These are phyloP conservation scores for Coregonus clupeaformis DNA, from an alignment of 2,113 vertebrate genomes.

Conservation along the genomic window DNA sequence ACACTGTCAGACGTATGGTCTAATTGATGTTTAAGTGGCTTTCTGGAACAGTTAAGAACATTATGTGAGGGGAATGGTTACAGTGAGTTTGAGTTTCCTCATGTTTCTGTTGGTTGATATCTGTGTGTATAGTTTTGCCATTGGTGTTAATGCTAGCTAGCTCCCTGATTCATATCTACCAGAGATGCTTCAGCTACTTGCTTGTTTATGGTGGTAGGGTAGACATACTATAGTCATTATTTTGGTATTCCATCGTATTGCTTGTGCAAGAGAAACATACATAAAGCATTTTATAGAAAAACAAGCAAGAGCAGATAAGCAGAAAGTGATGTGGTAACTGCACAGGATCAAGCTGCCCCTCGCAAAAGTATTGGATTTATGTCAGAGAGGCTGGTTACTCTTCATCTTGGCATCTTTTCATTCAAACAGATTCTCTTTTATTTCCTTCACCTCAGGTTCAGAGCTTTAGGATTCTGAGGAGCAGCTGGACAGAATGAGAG, in stretches of 20 bases:
- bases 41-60: slow-evolving; percentile 46
- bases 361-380: slow-evolving; percentile 5
- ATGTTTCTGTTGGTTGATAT: slow-evolving; percentile 29
- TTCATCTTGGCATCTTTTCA: neutral
- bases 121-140: neutral
- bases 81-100: slow-evolving; percentile 2
- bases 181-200: neutral
- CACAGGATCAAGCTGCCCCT: slow-evolving; percentile 7
- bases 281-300: neutral
- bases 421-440: neutral
- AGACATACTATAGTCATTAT: neutral
- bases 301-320: slow-evolving; percentile 18
- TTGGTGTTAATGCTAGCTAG: slow-evolving; percentile 4
- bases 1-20: slow-evolving; percentile 57
- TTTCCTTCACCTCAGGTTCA: slow-evolving; percentile 14
- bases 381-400: neutral
- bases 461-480: slow-evolving; percentile 19
- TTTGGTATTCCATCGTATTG: neutral
- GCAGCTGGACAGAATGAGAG: slow-evolving; percentile 22
- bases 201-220: neutral
- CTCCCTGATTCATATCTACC: neutral
- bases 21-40: slow-evolving; percentile 55
- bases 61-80: slow-evolving; percentile 42
- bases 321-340: slow-evolving; percentile 8
- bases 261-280: neutral